Conservation (phyloP, 1,140 invertebrate species). For the Cardiocondyla obscurior region DNA sequence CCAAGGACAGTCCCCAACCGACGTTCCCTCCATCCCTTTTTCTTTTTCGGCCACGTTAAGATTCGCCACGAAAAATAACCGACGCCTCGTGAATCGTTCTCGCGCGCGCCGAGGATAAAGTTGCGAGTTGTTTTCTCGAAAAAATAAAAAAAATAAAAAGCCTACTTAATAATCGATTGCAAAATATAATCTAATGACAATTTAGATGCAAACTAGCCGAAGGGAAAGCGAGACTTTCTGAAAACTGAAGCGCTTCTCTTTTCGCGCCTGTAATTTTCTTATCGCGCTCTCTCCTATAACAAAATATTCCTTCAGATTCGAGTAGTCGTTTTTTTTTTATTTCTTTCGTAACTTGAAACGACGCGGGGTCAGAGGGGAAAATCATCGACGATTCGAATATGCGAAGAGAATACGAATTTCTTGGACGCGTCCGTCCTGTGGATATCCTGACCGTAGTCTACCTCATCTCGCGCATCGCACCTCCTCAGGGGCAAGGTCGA, state of each 20-base stretch:
- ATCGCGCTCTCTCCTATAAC: background rate
- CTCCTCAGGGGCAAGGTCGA: slow-evolving; percentile 69
- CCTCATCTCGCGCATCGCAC: slow-evolving; percentile 6
- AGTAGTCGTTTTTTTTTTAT: background rate
- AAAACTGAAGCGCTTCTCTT: background rate
- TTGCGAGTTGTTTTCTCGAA: slow-evolving; percentile 11
- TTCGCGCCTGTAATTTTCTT: background rate
- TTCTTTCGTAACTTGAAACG: background rate
- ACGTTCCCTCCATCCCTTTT: background rate
- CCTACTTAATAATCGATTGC: no score
- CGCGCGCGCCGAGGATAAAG: background rate
- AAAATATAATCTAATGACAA: background rate
- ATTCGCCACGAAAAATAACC: background rate
- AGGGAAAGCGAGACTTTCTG: background rate
- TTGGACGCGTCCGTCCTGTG: background rate
- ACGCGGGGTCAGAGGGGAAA: background rate
- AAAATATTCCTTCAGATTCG: background rate
- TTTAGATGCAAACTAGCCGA: slow-evolving; percentile 8
- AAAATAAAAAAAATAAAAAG: no score
- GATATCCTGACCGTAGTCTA: slow-evolving; percentile 4
- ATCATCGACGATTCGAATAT: background rate
- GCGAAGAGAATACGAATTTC: slow-evolving; percentile 1
- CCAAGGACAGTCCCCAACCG: background rate
- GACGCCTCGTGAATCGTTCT: background rate
- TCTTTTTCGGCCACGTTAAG: background rate